Evolutionary conservation across 2,113 vertebrate genomes (phyloP).

Genomic region (Terrapene triunguis): DNA sequence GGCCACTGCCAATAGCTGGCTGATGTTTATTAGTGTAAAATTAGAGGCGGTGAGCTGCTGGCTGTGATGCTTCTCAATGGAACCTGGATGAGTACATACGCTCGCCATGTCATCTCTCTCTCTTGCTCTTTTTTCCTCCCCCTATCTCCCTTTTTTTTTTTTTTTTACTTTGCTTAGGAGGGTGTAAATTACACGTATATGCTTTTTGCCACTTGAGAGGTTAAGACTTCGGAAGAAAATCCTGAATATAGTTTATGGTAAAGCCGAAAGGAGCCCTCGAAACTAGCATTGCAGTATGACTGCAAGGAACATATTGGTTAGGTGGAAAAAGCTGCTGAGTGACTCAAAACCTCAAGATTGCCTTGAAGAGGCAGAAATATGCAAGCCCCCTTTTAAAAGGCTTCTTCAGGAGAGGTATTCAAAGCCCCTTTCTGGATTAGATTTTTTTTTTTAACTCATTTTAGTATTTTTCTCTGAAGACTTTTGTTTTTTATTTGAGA

Average conservation of each 20-base stretch:
- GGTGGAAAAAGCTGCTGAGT: not conserved
- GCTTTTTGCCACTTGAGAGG: not conserved
- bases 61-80: no score
- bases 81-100: no score
- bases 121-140: no score
- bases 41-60: no score
- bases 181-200: not conserved
- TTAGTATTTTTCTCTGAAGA: slow-evolving; percentile 50
- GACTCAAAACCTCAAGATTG: slow-evolving; percentile 11
- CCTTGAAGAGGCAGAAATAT: slow-evolving; percentile 53
- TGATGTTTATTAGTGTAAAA: no score
- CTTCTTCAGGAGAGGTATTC: slow-evolving; percentile 35
- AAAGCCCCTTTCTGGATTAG: not conserved
- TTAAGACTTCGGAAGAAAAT: not conserved
- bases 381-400: not conserved
- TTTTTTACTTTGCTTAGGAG: not conserved
- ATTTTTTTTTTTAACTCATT: slow-evolving; percentile 31
- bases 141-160: no score
- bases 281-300: not conserved
- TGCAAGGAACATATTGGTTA: not conserved
- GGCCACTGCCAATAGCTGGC: no score
- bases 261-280: not conserved
- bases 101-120: no score
- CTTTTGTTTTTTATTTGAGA: slow-evolving; percentile 20
- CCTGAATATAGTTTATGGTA: not conserved